Evolutionary conservation across 53 echinoderm and acorn worm genomes (phyloP), one percentile per base, ranked within the genome.

Genomic region (Stichopus horrens): DNA sequence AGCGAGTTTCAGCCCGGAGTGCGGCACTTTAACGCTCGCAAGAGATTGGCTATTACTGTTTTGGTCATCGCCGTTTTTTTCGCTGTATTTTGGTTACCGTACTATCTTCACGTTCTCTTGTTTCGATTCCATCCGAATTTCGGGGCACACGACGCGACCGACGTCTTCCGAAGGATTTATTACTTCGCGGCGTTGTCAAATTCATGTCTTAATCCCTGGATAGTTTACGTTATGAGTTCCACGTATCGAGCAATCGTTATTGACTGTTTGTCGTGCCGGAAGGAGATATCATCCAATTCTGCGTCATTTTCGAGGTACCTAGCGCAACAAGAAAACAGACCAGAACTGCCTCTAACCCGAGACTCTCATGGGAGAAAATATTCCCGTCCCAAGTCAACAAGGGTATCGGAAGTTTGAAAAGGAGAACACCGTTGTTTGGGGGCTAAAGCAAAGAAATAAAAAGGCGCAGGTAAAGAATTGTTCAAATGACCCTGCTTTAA

Each of bases 71-170:
- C 95, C 0, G 60, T 95, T 6, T 92, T 95, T 83, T 95, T 95
- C 76, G 93, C 92, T 13, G 73, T 92, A 10, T 90, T 95, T 74
- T 95, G 95, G 95, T 53, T 95, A 52, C 95, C 95, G 7, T 92
- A 92, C 80, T 95, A 92, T 90, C 86, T 92, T 5, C 88, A 58
- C 90, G 83, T 90, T 67, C 74, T 92, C 57, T 91, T 90, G 88
- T 91, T 85, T 79, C 93, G 92, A 74, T 92, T 91, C 89, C 57
- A 76, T n/a, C 68, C 78, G 14, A 7, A n/a, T 5, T 74, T 84
- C 6, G 63, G 86, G 67, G 20, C 75, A 67, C 66, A 89, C 51
- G 75, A 88, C 14, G n/a, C 76, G 4, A 90, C 89, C 51, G 23
- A 14, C 9, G 54, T 85, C 13, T 92, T 89, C 77, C 85, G 92